Evolutionary conservation across 2,113 vertebrate species (phyloP).

Genomic region (Microtus pennsylvanicus): DNA sequence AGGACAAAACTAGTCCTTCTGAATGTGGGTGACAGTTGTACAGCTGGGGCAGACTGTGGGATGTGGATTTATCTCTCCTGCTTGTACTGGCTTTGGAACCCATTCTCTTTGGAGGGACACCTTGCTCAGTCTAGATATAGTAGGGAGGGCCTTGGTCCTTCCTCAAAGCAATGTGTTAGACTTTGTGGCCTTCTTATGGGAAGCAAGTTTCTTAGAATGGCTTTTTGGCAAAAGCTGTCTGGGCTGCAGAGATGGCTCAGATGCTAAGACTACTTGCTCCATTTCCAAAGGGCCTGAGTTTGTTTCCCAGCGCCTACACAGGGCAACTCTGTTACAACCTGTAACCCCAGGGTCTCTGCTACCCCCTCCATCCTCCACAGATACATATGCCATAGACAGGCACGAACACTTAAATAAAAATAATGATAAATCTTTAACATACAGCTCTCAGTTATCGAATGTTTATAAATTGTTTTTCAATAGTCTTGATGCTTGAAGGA

Average conservation of each 20-base stretch:
- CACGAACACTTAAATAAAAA: background rate
- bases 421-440: background rate
- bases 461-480: background rate
- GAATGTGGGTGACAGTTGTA: too few species aligned
- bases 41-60: too few species aligned
- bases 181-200: too few species aligned
- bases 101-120: too few species aligned
- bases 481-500: background rate
- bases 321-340: background rate
- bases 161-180: too few species aligned
- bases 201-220: background rate
- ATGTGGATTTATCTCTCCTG: too few species aligned
- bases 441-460: background rate
- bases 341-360: background rate
- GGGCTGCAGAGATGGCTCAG: background rate
- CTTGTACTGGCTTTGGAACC: too few species aligned
- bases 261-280: background rate
- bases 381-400: background rate
- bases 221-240: constrained; percentile 32
- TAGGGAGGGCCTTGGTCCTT: too few species aligned
- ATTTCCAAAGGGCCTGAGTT: background rate
- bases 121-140: too few species aligned
- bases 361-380: background rate
- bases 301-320: too few species aligned
- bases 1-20: too few species aligned